phyloP scores from a whole-genome alignment of 2,888 invertebrate genomes.

The Chrysomela aeneicollis region DNA sequence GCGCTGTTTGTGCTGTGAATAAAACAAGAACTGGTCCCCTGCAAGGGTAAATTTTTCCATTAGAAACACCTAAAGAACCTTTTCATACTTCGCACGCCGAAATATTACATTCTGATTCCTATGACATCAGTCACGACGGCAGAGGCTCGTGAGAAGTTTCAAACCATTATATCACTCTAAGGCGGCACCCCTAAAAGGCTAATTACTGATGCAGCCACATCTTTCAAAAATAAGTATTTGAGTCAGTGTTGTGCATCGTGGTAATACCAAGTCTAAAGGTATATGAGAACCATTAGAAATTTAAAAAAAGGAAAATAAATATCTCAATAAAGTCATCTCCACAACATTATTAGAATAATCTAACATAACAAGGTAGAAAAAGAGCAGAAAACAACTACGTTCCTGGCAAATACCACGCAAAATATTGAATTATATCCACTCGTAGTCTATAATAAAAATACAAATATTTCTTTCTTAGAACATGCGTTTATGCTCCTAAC shows the following conservation, averaged over 20 bases:
- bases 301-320: no score
- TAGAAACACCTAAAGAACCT: slow-evolving; percentile 14
- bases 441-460: no score
- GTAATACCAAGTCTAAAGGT: slow-evolving; percentile 41
- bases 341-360: no score
- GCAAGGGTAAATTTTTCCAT: slow-evolving; percentile 14
- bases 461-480: no score
- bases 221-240: slow-evolving; percentile 38
- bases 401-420: no score
- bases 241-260: no score
- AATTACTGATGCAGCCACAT: slow-evolving; percentile 29
- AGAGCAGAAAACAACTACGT: no score
- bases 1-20: slow-evolving; percentile 44
- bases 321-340: no score
- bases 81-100: slow-evolving; percentile 28
- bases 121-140: slow-evolving; percentile 32
- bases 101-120: no score
- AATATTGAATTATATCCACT: no score
- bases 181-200: slow-evolving; percentile 36
- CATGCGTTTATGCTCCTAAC: no score
- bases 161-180: slow-evolving; percentile 32
- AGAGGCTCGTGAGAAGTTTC: slow-evolving; percentile 30
- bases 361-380: no score
- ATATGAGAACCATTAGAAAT: slow-evolving; percentile 42
- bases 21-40: slow-evolving; percentile 15